Base-by-base conservation (phyloP, 53 echinoderm and acorn worm genomes). In the Actinopyga echinites region DNA sequence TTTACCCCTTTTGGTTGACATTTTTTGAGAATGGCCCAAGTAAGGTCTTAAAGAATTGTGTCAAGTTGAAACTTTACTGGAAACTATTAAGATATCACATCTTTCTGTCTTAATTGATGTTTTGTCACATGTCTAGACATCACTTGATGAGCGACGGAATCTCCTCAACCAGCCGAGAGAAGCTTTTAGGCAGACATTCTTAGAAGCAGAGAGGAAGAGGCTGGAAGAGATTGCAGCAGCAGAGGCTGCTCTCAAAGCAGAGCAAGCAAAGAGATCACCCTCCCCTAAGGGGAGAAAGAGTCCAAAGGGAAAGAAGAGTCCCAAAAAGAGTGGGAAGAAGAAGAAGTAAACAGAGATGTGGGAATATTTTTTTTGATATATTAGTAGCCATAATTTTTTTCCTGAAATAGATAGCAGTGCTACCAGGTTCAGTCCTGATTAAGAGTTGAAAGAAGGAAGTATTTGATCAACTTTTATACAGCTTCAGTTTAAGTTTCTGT, bases 271-370 rank as follows among this genome's bases (percentile, higher is more conserved):
- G 82, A 75, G 93, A 24, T 89, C 99, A 22, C 99, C 99, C 7
- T 95, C 94, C 6, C 99, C 99, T 4, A 95, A 92, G 84, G 92
- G 92, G 17, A 93, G 87, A 80, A 99, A 99, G 79, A 99, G 99
- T 35, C 94, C 99, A 89, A 99, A 69, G 94, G 99, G 21, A 93
- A 96, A 80, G 88, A 96, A 97, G 69, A 97, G 99, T 69, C 93
- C 95, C 8, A 95, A 95, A 80, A 93, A 91, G 45, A 92, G 92
- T 30, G 91, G 87, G 6, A 99, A 99, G 75, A 85, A 89, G 33
- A 95, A 91, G 81, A 93, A 91, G 35, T 87, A 87, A 83, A 68
- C 28, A 37, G 13, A 17, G 17, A 49, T 17, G 10, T 17, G 10
- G 40, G 40, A 40, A 49, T 49, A 6, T 49, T 49, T 49, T 49